Base-by-base conservation (phyloP, 2,888 invertebrate genomes). In the Pterostichus niger region DNA sequence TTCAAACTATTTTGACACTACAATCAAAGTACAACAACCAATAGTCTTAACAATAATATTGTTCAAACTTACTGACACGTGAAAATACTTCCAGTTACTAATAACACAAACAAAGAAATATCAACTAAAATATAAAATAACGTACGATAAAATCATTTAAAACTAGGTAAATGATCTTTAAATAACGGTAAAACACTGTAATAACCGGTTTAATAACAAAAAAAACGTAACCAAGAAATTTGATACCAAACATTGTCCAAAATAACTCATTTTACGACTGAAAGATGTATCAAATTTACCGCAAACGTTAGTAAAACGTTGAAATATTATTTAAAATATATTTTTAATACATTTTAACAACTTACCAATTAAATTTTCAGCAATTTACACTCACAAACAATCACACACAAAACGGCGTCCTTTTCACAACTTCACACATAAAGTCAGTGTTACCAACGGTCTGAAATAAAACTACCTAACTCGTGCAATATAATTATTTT, bases 141-240 rank as follows among this genome's bases (percentile, higher is more conserved):
- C 24, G 2, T 24, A 1, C 3, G 1, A 3, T 1, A 24, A 24
- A 24, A 3, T 24, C 24, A 24, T 24, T 24, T 24, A 24, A 24
- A 24, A 2, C 3, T 24, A 24, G 3, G 24, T 24, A 24, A 24
- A 24, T 24, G 24, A 24, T 24, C 24, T 1, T 3, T n/a, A 75
- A 46, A 49, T 75, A 75, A 75, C 75, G 75, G 75, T 33, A 61
- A 2, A 2, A 24, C n/a, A 24, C 46, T 24, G 7, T 35, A 68
- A 6, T 11, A 81, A 81, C 81, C 81, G 81, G 81, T 81, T 81
- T 68, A n/a, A 15, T 49, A 6, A 68, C 17, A 71, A 81, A 81
- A 81, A 78, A 59, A 52, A 9, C n/a, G 24, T 81, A 81, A 81
- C 81, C 81, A 81, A 81, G 81, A 71, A 81, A 81, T 81, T 6